These are phyloP conservation scores for Myiopsitta monachus DNA, from an alignment of 2,113 vertebrate species.

Conservation along the genomic window DNA sequence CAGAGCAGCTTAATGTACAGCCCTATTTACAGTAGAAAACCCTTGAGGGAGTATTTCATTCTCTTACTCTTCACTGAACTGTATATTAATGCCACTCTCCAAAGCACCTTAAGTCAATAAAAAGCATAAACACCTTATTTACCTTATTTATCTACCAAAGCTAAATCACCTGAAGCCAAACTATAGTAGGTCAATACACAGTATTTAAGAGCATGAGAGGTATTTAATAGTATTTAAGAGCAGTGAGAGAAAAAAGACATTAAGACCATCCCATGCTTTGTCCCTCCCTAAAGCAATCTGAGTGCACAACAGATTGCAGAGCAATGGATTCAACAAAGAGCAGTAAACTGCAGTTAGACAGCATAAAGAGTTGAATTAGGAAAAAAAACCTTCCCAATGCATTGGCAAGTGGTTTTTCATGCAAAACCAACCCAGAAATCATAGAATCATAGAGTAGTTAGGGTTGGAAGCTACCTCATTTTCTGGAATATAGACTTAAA, in stretches of 20 bases:
- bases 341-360: background rate
- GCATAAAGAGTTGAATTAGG: background rate
- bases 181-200: background rate
- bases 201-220: background rate
- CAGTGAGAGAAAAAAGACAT: background rate
- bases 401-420: background rate
- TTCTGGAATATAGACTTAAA: background rate
- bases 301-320: background rate
- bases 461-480: background rate
- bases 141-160: background rate
- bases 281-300: background rate
- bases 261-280: background rate
- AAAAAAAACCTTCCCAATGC: background rate
- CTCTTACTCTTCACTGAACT: constrained; percentile 54
- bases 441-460: background rate
- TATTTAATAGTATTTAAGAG: background rate
- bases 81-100: constrained; percentile 44
- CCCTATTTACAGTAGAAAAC: constrained; percentile 1
- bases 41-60: constrained; percentile 53
- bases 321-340: background rate
- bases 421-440: background rate
- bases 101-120: constrained; percentile 31
- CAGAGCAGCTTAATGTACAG: constrained; percentile 31
- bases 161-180: background rate
- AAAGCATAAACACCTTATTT: constrained; percentile 29